Conservation (phyloP, 53 echinoderm and acorn worm species). For the Mesocentrotus franciscanus region DNA sequence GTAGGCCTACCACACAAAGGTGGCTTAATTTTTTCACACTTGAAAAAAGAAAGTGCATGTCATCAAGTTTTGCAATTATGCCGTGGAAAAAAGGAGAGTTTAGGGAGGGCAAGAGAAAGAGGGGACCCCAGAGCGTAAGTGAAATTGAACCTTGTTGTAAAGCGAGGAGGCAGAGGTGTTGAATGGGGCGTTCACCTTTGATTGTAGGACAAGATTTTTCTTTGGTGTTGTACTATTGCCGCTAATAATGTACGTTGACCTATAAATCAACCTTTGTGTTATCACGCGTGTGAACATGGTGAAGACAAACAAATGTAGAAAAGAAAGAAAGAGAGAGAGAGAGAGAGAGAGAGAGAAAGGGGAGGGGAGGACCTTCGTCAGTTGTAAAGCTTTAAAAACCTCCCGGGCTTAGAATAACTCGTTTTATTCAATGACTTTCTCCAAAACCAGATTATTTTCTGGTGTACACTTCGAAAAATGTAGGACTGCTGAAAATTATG, state of each 20-base stretch:
- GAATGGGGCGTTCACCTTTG: slow-evolving; percentile 12
- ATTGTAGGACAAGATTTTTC: background rate
- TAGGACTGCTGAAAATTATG: background rate
- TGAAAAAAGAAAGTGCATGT: background rate
- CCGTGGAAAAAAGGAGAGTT: background rate
- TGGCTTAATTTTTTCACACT: slow-evolving; percentile 1
- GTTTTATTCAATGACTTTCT: background rate
- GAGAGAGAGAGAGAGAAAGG: background rate
- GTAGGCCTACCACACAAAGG: background rate
- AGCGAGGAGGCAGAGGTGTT: slow-evolving; percentile 22
- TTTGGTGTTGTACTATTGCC: slow-evolving; percentile 4
- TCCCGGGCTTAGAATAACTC: background rate
- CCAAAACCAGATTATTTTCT: slow-evolving; percentile 1
- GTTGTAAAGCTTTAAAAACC: background rate
- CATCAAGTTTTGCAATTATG: slow-evolving; percentile 50
- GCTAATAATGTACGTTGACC: slow-evolving; percentile 27
- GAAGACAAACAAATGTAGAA: background rate
- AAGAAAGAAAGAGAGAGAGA: background rate
- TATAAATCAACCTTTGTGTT: slow-evolving; percentile 7
- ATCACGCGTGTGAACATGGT: background rate
- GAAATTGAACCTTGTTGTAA: slow-evolving; percentile 8
- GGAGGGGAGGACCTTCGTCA: background rate
- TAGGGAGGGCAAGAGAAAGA: background rate
- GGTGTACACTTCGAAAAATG: background rate
- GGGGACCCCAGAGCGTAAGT: background rate